Evolutionary conservation across 2,888 invertebrate species (phyloP).

Genomic region (Idaea straminata): DNA sequence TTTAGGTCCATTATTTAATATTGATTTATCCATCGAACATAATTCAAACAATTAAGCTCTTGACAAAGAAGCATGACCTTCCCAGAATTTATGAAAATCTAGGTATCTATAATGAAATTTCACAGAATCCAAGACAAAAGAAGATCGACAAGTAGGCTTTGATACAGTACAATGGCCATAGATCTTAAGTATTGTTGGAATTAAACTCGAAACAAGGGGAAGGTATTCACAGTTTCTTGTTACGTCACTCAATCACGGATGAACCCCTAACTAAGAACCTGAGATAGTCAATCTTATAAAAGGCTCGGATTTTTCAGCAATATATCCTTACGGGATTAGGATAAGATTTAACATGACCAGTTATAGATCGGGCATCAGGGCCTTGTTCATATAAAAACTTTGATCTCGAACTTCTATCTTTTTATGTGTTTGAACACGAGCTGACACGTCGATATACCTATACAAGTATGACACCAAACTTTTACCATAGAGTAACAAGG

Average conservation of each 20-base stretch:
- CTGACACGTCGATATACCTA: too few species aligned
- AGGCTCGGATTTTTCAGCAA: not conserved
- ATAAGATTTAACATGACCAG: not conserved
- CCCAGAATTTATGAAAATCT: too few species aligned
- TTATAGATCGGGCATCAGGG: not conserved
- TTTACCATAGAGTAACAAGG: too few species aligned
- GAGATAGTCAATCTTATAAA: not conserved
- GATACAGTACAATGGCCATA: too few species aligned
- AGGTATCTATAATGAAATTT: too few species aligned
- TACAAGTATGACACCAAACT: too few species aligned
- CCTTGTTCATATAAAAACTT: not conserved
- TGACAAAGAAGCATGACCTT: too few species aligned
- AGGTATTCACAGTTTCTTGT: conserved; percentile 11
- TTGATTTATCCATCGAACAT: not conserved
- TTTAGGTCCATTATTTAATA: conserved; percentile 9
- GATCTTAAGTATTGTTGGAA: conserved; percentile 7
- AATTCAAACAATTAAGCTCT: too few species aligned
- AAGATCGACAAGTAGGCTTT: too few species aligned
- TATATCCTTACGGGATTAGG: not conserved
- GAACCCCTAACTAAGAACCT: not conserved
- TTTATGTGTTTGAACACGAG: too few species aligned
- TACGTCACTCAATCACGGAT: conserved; percentile 5
- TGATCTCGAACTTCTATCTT: too few species aligned
- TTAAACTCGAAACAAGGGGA: conserved; percentile 7
- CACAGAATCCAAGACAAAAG: too few species aligned